Evolutionary conservation across 1,140 invertebrate genomes (phyloP).

Genomic region (Drosophila murphyi): DNA sequence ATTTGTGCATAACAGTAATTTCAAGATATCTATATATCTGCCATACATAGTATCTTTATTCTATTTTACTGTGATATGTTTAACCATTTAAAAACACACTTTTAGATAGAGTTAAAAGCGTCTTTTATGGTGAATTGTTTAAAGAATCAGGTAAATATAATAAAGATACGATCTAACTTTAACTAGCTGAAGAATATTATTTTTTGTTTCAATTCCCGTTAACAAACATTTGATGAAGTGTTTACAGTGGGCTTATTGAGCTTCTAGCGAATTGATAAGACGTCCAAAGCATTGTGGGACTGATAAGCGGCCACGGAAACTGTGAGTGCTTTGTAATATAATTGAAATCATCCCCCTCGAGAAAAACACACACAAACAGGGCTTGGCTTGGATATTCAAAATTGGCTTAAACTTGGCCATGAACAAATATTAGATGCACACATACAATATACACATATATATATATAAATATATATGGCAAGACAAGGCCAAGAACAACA

Average conservation of each 20-base stretch:
- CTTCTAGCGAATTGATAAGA: constrained; percentile 27
- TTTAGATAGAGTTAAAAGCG: too few relatives aligned
- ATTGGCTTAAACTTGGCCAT: constrained; percentile 75
- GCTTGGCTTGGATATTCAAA: constrained; percentile 39
- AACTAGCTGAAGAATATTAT: too few relatives aligned
- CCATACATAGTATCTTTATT: too few relatives aligned
- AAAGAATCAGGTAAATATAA: not conserved
- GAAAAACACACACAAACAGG: not conserved
- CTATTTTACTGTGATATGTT: too few relatives aligned
- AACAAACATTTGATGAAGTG: constrained; percentile 34
- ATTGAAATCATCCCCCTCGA: not conserved
- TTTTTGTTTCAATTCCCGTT: not conserved
- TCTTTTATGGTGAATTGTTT: too few relatives aligned
- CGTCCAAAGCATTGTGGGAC: not conserved
- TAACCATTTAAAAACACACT: too few relatives aligned
- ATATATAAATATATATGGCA: constrained; percentile 1
- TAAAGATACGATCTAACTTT: not conserved
- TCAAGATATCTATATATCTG: too few relatives aligned
- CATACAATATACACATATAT: not conserved
- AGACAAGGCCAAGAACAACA: constrained; percentile 40
- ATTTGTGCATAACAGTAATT: too few relatives aligned
- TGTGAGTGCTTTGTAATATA: constrained; percentile 25
- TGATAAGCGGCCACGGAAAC: constrained; percentile 23
- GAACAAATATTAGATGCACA: constrained; percentile 68
- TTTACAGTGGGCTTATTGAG: constrained; percentile 23